Percentiles rank a stretch among this genome's conserved stretches.
These are phyloP conservation scores for Xanthia togata DNA, from an alignment of 2,888 invertebrate genomes.

Conservation along the genomic window DNA sequence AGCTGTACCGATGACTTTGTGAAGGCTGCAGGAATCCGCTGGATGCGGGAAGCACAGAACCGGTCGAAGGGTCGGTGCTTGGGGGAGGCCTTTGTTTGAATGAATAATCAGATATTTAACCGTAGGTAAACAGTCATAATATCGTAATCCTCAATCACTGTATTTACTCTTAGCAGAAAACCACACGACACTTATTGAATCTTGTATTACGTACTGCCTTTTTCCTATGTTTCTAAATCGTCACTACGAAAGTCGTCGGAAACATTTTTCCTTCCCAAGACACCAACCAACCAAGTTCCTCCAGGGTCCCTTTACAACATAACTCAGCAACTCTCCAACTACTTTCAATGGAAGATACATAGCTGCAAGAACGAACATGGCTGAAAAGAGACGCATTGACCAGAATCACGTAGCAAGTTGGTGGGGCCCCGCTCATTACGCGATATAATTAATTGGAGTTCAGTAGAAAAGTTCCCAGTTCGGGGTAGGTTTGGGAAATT, in stretches of 20 bases:
- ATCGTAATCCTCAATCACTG: background rate
- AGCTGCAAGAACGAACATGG: conserved; percentile 50
- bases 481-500: conserved; percentile 74
- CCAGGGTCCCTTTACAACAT: conserved; percentile 11
- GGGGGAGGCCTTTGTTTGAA: too few species aligned
- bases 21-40: too few species aligned
- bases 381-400: conserved; percentile 70
- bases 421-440: conserved; percentile 84
- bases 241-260: background rate
- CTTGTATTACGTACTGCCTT: background rate
- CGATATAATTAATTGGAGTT: conserved; percentile 89
- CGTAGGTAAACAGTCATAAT: background rate
- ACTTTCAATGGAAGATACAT: conserved; percentile 44
- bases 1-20: too few species aligned
- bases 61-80: too few species aligned
- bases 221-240: background rate
- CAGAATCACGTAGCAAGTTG: conserved; percentile 81
- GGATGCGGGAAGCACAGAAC: too few species aligned
- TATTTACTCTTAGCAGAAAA: too few species aligned
- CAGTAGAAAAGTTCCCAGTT: conserved; percentile 81
- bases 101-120: too few species aligned
- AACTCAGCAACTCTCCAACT: conserved; percentile 35
- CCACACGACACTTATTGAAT: background rate
- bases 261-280: background rate
- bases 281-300: background rate